These are phyloP conservation scores for Porphyrio hochstetteri DNA, from an alignment of 2,113 vertebrate species.

Conservation along the genomic window DNA sequence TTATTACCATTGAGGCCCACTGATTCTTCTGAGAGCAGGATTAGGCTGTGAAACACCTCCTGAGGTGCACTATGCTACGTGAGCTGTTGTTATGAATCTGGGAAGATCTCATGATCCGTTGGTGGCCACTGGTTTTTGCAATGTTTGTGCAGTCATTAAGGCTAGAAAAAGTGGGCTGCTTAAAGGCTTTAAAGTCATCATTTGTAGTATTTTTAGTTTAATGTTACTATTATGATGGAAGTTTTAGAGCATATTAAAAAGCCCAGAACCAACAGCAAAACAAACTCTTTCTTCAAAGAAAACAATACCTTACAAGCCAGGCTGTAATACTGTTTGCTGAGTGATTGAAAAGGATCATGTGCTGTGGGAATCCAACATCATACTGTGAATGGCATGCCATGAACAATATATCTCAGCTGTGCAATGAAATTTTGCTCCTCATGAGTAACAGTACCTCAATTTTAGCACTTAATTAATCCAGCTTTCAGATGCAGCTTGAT, in stretches of 20 bases:
- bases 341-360: constrained; percentile 1
- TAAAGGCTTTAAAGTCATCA: not conserved
- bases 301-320: not conserved
- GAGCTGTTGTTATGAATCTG: not conserved
- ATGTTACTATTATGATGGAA: not conserved
- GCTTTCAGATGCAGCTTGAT: not conserved
- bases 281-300: not conserved
- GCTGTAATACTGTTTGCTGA: not conserved
- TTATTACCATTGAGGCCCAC: not conserved
- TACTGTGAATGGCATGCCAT: not conserved
- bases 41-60: not conserved
- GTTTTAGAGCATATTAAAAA: not conserved
- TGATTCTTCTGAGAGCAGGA: not conserved
- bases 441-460: not conserved
- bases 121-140: not conserved
- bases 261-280: not conserved
- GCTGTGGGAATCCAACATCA: not conserved
- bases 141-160: not conserved
- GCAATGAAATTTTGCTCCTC: not conserved
- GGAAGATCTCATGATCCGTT: not conserved
- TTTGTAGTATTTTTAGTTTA: not conserved
- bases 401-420: not conserved
- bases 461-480: not conserved
- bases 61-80: not conserved
- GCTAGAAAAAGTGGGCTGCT: not conserved